Conservation (phyloP, 2,113 vertebrate genomes). For the Natator depressus region DNA sequence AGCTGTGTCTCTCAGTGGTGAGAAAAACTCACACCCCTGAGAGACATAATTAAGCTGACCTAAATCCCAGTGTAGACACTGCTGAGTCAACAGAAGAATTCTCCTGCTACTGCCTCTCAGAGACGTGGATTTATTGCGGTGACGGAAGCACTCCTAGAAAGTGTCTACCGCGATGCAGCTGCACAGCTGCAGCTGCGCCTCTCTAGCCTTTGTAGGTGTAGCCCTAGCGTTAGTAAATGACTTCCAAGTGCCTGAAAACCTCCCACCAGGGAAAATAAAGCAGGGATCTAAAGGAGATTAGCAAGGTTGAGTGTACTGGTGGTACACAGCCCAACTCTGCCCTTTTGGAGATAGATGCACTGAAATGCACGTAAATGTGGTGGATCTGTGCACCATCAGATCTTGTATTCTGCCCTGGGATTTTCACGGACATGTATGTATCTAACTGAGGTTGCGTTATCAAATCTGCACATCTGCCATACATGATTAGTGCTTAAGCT, state of each 20-base stretch:
- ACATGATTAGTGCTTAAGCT: accelerated
- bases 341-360: accelerated
- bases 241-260: slow-evolving; percentile 18
- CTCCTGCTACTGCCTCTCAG: neutral
- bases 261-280: neutral
- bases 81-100: neutral
- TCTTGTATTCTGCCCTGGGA: neutral
- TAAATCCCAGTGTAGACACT: neutral
- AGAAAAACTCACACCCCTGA: neutral
- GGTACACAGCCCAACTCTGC: neutral
- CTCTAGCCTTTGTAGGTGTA: neutral
- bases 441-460: neutral
- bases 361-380: neutral
- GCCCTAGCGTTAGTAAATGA: neutral
- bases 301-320: neutral
- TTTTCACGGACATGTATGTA: accelerated
- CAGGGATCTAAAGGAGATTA: neutral
- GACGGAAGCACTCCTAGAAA: no score
- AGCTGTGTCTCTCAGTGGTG: neutral
- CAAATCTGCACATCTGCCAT: accelerated
- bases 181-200: neutral
- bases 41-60: neutral
- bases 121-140: no score
- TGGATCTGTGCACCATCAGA: accelerated
- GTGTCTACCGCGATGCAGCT: neutral